Percentiles rank a stretch among this genome's conserved stretches.
Conservation (phyloP, 1,140 invertebrate species). For the Amphibalanus amphitrite region DNA sequence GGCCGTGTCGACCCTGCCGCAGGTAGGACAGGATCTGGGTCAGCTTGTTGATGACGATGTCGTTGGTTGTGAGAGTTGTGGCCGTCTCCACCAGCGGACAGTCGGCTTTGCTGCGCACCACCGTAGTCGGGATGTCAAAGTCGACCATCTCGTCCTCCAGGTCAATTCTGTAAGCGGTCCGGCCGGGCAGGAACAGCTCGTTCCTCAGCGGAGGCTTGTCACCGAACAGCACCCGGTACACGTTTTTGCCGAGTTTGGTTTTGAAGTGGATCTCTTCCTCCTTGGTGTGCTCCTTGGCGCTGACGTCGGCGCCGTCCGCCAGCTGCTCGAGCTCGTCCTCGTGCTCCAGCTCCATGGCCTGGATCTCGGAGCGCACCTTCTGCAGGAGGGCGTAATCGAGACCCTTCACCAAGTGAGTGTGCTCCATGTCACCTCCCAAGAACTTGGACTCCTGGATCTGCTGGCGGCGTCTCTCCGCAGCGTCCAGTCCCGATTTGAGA, state of each 20-base stretch:
- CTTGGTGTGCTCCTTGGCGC: background rate
- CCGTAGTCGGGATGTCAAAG: conserved; percentile 86
- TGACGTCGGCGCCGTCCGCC: background rate
- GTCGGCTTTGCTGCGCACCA: conserved; percentile 88
- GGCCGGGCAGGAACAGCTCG: conserved; percentile 83
- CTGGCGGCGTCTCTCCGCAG: conserved; percentile 82
- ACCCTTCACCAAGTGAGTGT: conserved; percentile 99
- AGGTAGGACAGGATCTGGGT: conserved; percentile 93
- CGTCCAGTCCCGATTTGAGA: conserved; percentile 73
- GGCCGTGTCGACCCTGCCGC: conserved; percentile 34
- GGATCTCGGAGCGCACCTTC: conserved; percentile 76
- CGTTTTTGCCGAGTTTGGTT: background rate
- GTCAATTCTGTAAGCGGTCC: conserved; percentile 97
- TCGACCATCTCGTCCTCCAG: conserved; percentile 77
- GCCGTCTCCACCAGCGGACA: conserved; percentile 57
- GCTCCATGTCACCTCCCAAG: conserved; percentile 99
- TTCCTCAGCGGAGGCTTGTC: conserved; percentile 51
- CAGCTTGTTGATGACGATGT: conserved; percentile 90
- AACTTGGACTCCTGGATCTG: conserved; percentile 99
- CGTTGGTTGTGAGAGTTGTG: conserved; percentile 78
- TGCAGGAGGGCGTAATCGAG: conserved; percentile 97
- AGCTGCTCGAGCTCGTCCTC: conserved; percentile 55
- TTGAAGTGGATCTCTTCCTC: background rate
- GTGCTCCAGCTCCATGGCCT: conserved; percentile 58
- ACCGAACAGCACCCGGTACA: conserved; percentile 40